Evolutionary conservation across 1,140 invertebrate genomes (phyloP), one percentile per base, ranked within the genome.

Genomic region (Drosophila nikananu): DNA sequence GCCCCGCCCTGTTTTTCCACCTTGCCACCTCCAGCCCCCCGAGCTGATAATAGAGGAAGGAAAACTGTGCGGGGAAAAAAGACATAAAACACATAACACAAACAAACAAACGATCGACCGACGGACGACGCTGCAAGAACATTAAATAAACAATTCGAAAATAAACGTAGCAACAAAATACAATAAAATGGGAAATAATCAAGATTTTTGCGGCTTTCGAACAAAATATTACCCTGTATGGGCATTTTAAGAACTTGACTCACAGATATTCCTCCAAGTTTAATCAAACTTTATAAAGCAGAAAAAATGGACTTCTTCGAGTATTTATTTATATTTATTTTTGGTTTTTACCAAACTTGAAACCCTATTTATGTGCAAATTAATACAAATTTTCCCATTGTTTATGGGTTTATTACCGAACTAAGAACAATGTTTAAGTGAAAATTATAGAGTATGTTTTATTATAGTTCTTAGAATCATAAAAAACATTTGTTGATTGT

Each of bases 91-190:
- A 74, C 72, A 75, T 60, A 74, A 61, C 71, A 75, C 70, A 75
- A 71, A 81, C 52, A 74, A 67, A 67, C 57, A 67, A 73, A 74
- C 71, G 42, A 67, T 48, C 64, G 37, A 41, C 63, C 27, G 55
- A 68, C 62, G 46, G 52, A 48, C 76, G 62, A 42, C 58, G 71
- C 59, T 57, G 44, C 61, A 55, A 76, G 51, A 83, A 83, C 81
- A 84, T 84, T 77, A 84, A 84, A 84, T 84, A 84, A 84, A 84
- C 81, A 84, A 84, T 83, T 81, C 77, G 73, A 84, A 84, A 84
- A 84, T 84, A 84, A 84, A 84, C 81, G 81, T 83, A 80, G 78
- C 76, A 83, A 80, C 76, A 65, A 80, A 83, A 80, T 61, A 77
- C 67, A 83, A 76, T 65, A 60, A 80, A 82, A 82, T 78, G 73